A percentile compares a stretch with the other conserved stretches of the same genome.
Conservation (phyloP, 2,113 vertebrate species). For the Dunckerocampus dactyliophorus region DNA sequence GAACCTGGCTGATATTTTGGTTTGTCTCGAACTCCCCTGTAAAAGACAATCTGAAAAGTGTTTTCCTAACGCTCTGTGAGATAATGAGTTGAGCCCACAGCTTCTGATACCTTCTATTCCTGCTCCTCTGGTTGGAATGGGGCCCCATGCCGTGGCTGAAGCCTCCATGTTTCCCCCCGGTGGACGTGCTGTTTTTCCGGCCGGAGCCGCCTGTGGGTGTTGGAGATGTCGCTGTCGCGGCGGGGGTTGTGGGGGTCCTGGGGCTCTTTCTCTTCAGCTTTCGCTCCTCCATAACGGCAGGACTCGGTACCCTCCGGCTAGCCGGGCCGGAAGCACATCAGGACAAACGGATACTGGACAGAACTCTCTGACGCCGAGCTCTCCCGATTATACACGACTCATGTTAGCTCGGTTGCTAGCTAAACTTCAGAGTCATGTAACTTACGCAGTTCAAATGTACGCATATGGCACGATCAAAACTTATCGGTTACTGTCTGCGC, state of each 20-base stretch:
- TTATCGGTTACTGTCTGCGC: not conserved
- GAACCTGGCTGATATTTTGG: constrained; percentile 64
- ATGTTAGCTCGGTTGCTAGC: constrained; percentile 2
- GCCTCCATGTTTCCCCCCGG: constrained; percentile 76
- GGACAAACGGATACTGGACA: too few species aligned
- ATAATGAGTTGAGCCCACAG: not conserved
- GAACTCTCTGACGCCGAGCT: too few species aligned
- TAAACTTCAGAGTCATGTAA: not conserved
- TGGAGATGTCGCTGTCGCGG: constrained; percentile 51
- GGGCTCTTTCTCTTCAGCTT: constrained; percentile 89
- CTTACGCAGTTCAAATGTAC: not conserved
- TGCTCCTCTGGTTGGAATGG: constrained; percentile 80
- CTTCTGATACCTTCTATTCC: constrained; percentile 78
- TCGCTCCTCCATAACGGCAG: constrained; percentile 86
- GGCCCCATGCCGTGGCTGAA: constrained; percentile 75
- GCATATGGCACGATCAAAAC: not conserved
- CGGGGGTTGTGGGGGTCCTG: constrained; percentile 70
- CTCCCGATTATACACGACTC: too few species aligned
- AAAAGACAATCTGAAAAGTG: not conserved
- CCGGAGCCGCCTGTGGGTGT: constrained; percentile 45
- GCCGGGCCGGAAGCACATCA: too few species aligned
- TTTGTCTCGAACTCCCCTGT: constrained; percentile 84
- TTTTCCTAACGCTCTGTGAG: not conserved
- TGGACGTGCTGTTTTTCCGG: constrained; percentile 51
- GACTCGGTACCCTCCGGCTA: constrained; percentile 12